These are phyloP conservation scores for Folsomia candida DNA, from an alignment of 2,888 invertebrate species.

Conservation along the genomic window DNA sequence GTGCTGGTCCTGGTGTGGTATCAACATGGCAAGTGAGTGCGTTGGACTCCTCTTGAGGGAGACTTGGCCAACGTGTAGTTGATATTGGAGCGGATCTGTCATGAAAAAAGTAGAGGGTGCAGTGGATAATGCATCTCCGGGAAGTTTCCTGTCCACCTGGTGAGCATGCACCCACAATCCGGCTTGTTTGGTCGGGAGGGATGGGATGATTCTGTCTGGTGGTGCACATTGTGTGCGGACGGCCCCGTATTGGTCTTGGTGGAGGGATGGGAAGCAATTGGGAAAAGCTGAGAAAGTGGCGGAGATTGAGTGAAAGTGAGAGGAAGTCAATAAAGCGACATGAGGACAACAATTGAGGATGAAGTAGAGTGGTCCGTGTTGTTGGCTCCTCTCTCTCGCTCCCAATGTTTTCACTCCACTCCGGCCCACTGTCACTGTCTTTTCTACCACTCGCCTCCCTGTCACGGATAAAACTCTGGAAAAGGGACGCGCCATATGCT, in stretches of 20 bases:
- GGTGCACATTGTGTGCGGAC: neutral
- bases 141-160: too few species aligned
- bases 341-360: constrained; percentile 1
- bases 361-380: neutral
- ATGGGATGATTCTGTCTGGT: neutral
- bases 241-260: neutral
- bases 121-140: neutral
- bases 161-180: too few species aligned
- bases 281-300: neutral
- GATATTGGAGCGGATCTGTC: neutral
- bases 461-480: too few species aligned
- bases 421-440: too few species aligned
- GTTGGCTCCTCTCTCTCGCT: too few species aligned
- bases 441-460: too few species aligned
- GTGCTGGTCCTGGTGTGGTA: too few species aligned
- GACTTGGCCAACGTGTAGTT: neutral
- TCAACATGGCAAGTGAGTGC: too few species aligned
- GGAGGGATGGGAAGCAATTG: neutral
- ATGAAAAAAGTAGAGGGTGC: neutral
- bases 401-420: too few species aligned
- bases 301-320: constrained; percentile 7
- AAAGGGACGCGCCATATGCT: too few species aligned
- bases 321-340: constrained; percentile 7
- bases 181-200: neutral
- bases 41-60: neutral